Evolutionary conservation across 2,797 vertebrate species (phyloP).

Genomic region (Simalia tracyae): DNA sequence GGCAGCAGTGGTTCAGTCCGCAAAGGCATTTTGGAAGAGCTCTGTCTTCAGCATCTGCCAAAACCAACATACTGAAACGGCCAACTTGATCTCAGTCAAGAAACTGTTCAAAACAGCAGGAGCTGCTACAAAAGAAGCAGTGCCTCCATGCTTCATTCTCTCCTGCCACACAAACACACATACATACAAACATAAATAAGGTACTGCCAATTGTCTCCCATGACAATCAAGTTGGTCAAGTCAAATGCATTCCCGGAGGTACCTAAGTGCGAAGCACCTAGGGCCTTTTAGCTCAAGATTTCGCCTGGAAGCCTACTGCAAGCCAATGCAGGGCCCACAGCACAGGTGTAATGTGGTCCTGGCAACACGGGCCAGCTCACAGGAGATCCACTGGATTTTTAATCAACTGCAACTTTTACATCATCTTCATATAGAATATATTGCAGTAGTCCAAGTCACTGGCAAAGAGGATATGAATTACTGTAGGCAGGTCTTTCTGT

Average conservation of each 20-base stretch:
- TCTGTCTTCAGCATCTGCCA: neutral
- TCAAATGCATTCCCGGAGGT: neutral
- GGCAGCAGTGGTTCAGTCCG: neutral
- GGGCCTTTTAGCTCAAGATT: neutral
- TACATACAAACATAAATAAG: neutral
- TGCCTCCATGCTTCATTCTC: neutral
- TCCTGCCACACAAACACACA: neutral
- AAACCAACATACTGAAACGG: neutral
- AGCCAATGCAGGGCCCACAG: neutral
- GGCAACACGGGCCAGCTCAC: too few species aligned
- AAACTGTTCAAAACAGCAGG: neutral
- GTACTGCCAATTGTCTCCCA: neutral
- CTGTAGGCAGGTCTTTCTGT: neutral
- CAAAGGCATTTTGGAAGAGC: neutral
- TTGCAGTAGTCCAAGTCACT: neutral
- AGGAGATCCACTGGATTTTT: neutral
- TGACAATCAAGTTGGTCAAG: neutral
- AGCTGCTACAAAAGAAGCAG: neutral
- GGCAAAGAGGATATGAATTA: neutral
- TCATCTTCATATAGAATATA: neutral
- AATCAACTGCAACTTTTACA: neutral
- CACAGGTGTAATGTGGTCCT: neutral
- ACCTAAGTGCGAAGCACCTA: neutral
- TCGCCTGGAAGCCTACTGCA: neutral
- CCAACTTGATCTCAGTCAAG: neutral